Conservation (phyloP, 2,113 vertebrate genomes). For the human (Homo sapiens) region GRCh38 chr14:31729501-31730000, state of each 20-base stretch:
- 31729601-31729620: neutral
- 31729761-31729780: neutral
- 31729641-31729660: constrained; percentile 23
- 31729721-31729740: no score
- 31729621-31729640: neutral
- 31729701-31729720: no score
- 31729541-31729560: neutral
- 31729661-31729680: neutral
- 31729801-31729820: neutral
- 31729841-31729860: constrained; percentile 18
- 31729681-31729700: neutral
- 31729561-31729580: neutral
- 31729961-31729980: neutral
- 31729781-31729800: neutral
- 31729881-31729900: neutral
- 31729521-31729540: neutral
- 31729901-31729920: neutral
- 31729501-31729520: neutral
- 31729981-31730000: neutral
- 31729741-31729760: no score
- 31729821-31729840: neutral
- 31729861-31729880: neutral
- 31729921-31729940: neutral
- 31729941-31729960: neutral
- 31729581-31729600: neutral